Evolutionary conservation across 2,888 invertebrate species (phyloP).

Genomic region (Tanypteryx hageni): DNA sequence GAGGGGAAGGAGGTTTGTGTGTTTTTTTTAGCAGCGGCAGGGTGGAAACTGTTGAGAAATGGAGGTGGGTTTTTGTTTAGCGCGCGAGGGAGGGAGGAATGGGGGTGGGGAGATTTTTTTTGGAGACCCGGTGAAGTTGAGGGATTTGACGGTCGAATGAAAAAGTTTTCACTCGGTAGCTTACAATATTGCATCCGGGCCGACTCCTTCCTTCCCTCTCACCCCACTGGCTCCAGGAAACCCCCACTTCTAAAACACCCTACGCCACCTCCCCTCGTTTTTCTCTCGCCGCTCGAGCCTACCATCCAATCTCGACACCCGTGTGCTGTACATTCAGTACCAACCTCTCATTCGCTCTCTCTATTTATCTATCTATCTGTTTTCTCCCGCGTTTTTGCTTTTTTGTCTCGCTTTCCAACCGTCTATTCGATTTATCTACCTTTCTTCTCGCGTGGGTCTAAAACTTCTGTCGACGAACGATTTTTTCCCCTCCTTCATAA

Average conservation of each 20-base stretch:
- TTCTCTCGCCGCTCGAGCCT: not conserved
- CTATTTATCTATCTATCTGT: not conserved
- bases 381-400: not conserved
- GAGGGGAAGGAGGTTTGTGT: not conserved
- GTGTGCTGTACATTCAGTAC: not conserved
- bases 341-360: not conserved
- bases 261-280: not conserved
- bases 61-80: not conserved
- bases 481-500: no score
- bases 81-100: no score
- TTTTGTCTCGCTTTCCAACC: not conserved
- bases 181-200: constrained; percentile 32
- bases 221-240: not conserved
- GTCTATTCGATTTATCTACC: no score
- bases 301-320: not conserved
- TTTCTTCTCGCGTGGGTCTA: no score
- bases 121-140: constrained; percentile 31
- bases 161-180: constrained; percentile 32
- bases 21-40: not conserved
- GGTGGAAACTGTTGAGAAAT: constrained; percentile 13
- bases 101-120: not conserved
- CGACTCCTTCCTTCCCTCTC: not conserved
- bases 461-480: no score
- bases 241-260: not conserved
- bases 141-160: constrained; percentile 35